A percentile compares a stretch with the other conserved stretches of the same genome.
These are phyloP conservation scores for Pogonocichla stellata DNA, from an alignment of 2,113 vertebrate genomes.

Conservation along the genomic window DNA sequence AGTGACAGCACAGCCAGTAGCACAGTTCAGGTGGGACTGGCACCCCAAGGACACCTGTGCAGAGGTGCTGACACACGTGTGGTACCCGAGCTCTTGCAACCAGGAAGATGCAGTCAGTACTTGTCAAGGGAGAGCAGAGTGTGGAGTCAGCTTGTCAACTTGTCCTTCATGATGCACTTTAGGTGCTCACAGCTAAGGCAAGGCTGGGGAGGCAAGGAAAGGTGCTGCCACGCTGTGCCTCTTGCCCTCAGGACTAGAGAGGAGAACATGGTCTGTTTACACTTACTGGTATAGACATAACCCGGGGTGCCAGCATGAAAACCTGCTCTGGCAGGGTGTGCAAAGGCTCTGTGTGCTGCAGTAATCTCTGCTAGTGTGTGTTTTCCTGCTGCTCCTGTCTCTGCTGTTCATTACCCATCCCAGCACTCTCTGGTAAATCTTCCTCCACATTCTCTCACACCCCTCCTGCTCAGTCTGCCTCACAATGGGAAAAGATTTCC, in stretches of 20 bases:
- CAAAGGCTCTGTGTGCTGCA: neutral
- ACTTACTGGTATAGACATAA: neutral
- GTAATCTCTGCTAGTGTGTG: neutral
- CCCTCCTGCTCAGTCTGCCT: neutral
- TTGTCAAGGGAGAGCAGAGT: neutral
- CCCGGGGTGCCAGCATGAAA: rapidly evolving
- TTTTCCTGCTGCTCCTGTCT: neutral
- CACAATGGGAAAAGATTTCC: neutral
- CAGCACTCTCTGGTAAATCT: neutral
- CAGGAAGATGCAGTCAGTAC: neutral
- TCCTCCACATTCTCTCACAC: neutral
- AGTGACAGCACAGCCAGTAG: neutral
- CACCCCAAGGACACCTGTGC: neutral
- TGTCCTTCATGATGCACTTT: neutral
- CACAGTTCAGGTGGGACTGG: neutral
- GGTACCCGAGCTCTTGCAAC: neutral
- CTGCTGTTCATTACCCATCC: neutral
- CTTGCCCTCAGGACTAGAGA: neutral
- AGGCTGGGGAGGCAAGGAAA: neutral
- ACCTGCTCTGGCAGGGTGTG: neutral
- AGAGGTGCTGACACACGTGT: rapidly evolving
- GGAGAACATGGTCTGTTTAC: neutral
- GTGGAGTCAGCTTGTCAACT: neutral
- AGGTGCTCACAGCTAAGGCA: neutral
- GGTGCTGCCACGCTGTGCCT: rapidly evolving